Evolutionary conservation across 2,113 vertebrate species (phyloP).

Genomic region (Eurypyga helias): DNA sequence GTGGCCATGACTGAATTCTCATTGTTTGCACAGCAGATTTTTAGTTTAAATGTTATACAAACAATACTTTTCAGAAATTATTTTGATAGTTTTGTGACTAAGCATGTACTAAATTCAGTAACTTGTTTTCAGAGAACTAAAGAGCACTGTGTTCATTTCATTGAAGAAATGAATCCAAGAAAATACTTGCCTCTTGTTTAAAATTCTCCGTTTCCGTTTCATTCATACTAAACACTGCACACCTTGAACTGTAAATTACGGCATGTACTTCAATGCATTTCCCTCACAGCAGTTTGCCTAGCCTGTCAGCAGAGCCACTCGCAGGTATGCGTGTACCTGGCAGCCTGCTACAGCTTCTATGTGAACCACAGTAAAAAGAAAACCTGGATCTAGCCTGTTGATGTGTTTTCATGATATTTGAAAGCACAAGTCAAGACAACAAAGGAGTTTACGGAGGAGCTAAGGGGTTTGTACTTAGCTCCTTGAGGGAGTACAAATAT

Average conservation of each 20-base stretch:
- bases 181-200: not conserved
- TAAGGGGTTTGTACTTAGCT: not conserved
- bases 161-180: not conserved
- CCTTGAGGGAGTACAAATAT: not conserved
- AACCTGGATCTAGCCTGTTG: not conserved
- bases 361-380: not conserved
- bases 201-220: not conserved
- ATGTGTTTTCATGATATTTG: not conserved
- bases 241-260: not conserved
- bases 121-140: not conserved
- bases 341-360: not conserved
- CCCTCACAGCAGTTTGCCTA: not conserved
- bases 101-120: not conserved
- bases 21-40: not conserved
- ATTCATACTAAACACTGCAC: not conserved
- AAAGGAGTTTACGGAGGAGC: not conserved
- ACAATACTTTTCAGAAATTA: not conserved
- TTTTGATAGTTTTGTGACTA: not conserved
- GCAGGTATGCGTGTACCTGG: rapidly evolving
- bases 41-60: not conserved
- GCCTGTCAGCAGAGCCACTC: not conserved
- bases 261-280: not conserved
- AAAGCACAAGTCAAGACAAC: not conserved
- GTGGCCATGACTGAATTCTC: not conserved
- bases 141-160: not conserved